phyloP scores from a whole-genome alignment of 1,140 invertebrate species.

The Drosophila rufa region DNA sequence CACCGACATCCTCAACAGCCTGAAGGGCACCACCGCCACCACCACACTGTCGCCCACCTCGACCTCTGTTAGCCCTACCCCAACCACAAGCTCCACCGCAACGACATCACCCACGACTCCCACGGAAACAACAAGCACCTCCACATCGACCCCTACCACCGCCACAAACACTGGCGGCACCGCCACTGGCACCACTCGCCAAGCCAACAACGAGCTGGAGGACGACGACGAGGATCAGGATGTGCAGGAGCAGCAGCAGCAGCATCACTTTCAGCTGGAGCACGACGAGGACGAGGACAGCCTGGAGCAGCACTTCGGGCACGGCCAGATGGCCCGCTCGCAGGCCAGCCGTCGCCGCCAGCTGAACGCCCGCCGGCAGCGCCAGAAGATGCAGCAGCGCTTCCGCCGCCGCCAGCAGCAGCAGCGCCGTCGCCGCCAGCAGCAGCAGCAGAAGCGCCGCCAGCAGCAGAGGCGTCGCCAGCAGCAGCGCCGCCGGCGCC shows the following conservation, averaged over 20 bases:
- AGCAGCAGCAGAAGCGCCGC: constrained; percentile 53
- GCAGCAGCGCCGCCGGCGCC: constrained; percentile 60
- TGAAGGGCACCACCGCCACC: constrained; percentile 14
- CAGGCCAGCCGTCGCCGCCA: constrained; percentile 42
- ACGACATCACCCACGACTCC: constrained; percentile 34
- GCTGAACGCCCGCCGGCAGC: constrained; percentile 39
- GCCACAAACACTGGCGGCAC: background rate
- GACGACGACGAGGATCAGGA: constrained; percentile 28
- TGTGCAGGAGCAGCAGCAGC: constrained; percentile 4
- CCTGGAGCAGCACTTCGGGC: background rate
- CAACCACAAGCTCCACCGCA: background rate
- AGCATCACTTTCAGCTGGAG: constrained; percentile 12
- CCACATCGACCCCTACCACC: background rate
- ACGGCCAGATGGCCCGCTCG: constrained; percentile 19
- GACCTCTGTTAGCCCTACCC: background rate
- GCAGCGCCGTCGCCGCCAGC: constrained; percentile 40
- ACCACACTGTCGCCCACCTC: constrained; percentile 29
- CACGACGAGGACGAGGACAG: constrained; percentile 10
- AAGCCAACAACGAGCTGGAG: constrained; percentile 15
- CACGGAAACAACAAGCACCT: constrained; percentile 17
- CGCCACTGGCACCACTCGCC: background rate
- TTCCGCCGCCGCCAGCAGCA: constrained; percentile 53
- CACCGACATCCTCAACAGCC: constrained; percentile 50
- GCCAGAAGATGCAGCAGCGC: constrained; percentile 43
- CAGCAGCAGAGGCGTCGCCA: constrained; percentile 58